Evolutionary conservation across 2,797 vertebrate genomes (phyloP), one percentile per base, ranked within the genome.

Genomic region (Gallinago solitaria): DNA sequence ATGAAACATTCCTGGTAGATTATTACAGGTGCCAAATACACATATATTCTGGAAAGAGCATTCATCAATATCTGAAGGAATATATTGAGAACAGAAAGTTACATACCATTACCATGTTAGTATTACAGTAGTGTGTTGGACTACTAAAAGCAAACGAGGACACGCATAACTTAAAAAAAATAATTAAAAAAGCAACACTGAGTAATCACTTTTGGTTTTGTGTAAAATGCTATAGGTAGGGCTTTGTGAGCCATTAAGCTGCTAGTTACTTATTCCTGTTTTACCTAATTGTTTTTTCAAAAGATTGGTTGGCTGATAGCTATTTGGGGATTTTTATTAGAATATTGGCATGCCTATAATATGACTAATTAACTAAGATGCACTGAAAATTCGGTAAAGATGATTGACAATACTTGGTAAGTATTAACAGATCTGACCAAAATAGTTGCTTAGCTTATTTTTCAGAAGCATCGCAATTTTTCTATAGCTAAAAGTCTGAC

Each of bases 11-110:
- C 98, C 98, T 33, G 98, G 98, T 47, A 98, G 97, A 77, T 99
- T 99, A 92, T 98, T 98, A 89, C 98, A 99, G 17, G 98, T 98
- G 87, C 98, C 98, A 97, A 98, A 99, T 21, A 98, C 97, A 96
- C 98, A 98, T 74, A 99, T 98, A 61, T 98, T 98, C 95, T 98
- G 98, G 91, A 98, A 98, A 89, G 98, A 97, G 73, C 98, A 99
- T 91, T 99, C 98, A 87, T 99, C 98, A 0, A 98, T 98, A 97
- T 99, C 98, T 99, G 96, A 83, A 96, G 63, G 12, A 67, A 97
- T 65, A 75, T 10, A 51, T 63, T 65, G 89, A 80, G 17, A 93
- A 48, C 6, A 77, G 30, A 47, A 88, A 63, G 8, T 64, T 45
- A 78, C 5, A 33, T 0, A 50, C 7, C 6, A 39, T 63, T 61